A percentile compares a stretch with the other conserved stretches of the same genome.
Evolutionary conservation across 2,888 invertebrate genomes (phyloP).

Genomic region (Emmelina monodactyla): DNA sequence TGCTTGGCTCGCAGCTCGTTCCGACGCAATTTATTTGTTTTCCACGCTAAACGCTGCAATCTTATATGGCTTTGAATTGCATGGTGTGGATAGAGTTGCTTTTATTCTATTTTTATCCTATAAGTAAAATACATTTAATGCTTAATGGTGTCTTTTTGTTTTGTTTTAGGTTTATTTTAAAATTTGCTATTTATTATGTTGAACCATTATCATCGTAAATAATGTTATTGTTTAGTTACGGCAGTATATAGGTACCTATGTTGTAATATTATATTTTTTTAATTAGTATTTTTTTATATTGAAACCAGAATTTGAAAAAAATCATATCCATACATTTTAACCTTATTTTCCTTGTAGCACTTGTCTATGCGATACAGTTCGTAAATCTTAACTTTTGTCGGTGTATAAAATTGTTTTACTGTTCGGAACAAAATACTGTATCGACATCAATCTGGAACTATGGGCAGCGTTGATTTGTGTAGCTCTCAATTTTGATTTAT

Average conservation of each 20-base stretch:
- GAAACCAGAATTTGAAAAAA: too few relatives aligned
- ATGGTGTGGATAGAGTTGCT: constrained; percentile 1
- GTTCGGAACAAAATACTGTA: constrained; percentile 31
- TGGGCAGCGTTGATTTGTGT: constrained; percentile 37
- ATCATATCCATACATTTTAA: constrained; percentile 16
- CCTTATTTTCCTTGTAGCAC: constrained; percentile 16
- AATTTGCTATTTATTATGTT: too few relatives aligned
- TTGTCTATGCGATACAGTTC: constrained; percentile 26
- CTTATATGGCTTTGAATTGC: not conserved
- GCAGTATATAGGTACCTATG: too few relatives aligned
- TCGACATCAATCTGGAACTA: constrained; percentile 36
- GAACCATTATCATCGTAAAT: too few relatives aligned
- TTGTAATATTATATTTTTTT: too few relatives aligned
- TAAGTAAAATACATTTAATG: too few relatives aligned
- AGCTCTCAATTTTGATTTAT: constrained; percentile 48
- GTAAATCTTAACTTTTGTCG: constrained; percentile 54
- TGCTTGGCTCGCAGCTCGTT: constrained; percentile 50
- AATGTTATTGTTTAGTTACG: too few relatives aligned
- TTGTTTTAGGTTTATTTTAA: too few relatives aligned
- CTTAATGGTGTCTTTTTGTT: too few relatives aligned
- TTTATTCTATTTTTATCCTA: not conserved
- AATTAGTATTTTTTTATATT: too few relatives aligned
- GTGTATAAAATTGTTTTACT: constrained; percentile 47
- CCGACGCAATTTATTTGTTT: constrained; percentile 49
- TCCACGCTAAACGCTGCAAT: constrained; percentile 36